phyloP scores from a whole-genome alignment of 2,797 vertebrate species.

The Benthosema pterotum region DNA sequence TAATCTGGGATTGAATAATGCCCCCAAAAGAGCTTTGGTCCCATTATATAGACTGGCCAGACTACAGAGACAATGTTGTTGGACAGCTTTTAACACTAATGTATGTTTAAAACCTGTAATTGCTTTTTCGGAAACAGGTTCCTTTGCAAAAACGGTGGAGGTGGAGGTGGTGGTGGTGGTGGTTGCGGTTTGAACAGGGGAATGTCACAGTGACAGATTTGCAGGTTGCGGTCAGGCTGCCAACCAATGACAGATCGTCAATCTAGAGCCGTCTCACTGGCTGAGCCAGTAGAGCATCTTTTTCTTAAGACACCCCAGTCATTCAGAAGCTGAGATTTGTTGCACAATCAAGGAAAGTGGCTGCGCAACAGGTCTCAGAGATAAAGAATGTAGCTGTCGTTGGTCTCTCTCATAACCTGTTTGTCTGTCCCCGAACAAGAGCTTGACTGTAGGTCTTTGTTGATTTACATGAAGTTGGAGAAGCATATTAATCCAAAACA shows the following conservation, averaged over 20 bases:
- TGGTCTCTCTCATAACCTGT: slow-evolving; percentile 55
- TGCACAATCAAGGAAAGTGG: slow-evolving; percentile 68
- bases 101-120: slow-evolving; percentile 11
- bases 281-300: slow-evolving; percentile 78
- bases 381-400: slow-evolving; percentile 47
- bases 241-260: slow-evolving; percentile 52
- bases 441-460: slow-evolving; percentile 47
- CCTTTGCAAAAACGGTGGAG: slow-evolving; percentile 33
- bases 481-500: not conserved
- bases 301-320: slow-evolving; percentile 40
- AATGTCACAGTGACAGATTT: slow-evolving; percentile 60
- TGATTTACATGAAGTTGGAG: not conserved
- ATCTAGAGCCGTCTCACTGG: slow-evolving; percentile 65
- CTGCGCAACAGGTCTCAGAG: slow-evolving; percentile 69
- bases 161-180: too few species aligned
- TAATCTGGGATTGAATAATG: too few species aligned
- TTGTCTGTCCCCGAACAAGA: slow-evolving; percentile 52
- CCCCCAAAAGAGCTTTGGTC: too few species aligned
- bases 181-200: slow-evolving; percentile 44
- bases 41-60: too few species aligned
- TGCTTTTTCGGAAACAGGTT: slow-evolving; percentile 52
- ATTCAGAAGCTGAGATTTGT: slow-evolving; percentile 76
- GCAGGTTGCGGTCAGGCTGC: slow-evolving; percentile 44
- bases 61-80: too few species aligned
- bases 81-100: not conserved